phyloP scores from a whole-genome alignment of 2,113 vertebrate species.

The Trochalopteron elliotii region DNA sequence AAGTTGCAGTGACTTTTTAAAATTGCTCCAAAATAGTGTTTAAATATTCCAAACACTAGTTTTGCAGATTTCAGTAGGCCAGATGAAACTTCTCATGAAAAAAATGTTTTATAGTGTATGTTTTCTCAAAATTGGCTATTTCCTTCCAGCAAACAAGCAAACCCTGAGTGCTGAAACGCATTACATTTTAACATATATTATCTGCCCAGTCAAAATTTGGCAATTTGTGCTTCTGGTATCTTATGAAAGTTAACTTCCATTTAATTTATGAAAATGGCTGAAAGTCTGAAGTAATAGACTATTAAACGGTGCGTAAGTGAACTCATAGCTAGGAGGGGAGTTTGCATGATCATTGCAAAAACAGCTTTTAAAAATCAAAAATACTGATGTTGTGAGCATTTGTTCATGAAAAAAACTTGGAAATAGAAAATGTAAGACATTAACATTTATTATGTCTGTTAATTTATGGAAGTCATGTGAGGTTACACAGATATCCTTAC shows the following conservation, averaged over 20 bases:
- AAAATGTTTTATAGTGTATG: not conserved
- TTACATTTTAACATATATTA: constrained; percentile 34
- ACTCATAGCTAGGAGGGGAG: constrained; percentile 37
- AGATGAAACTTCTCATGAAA: constrained; percentile 23
- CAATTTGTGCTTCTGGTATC: not conserved
- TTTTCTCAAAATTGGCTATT: not conserved
- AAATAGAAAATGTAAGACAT: constrained; percentile 38
- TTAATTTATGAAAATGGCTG: not conserved
- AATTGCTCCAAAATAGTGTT: not conserved
- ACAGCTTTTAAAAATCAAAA: constrained; percentile 18
- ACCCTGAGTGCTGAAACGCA: constrained; percentile 37
- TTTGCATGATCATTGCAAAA: constrained; percentile 46
- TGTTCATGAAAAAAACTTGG: constrained; percentile 29
- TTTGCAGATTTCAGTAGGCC: constrained; percentile 52
- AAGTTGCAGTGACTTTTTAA: not conserved
- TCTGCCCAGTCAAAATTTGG: constrained; percentile 52
- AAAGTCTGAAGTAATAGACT: not conserved
- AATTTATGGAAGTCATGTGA: constrained; percentile 25
- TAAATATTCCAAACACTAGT: constrained; percentile 20
- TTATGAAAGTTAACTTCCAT: constrained; percentile 41
- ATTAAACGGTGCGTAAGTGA: not conserved
- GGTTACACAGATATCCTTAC: not conserved
- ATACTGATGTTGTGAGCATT: not conserved
- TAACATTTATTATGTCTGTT: constrained; percentile 27
- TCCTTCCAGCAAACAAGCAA: constrained; percentile 51